Percentiles rank a stretch among this genome's conserved stretches.
These are phyloP conservation scores for Halichoeres trimaculatus DNA, from an alignment of 2,113 vertebrate species.

Conservation along the genomic window DNA sequence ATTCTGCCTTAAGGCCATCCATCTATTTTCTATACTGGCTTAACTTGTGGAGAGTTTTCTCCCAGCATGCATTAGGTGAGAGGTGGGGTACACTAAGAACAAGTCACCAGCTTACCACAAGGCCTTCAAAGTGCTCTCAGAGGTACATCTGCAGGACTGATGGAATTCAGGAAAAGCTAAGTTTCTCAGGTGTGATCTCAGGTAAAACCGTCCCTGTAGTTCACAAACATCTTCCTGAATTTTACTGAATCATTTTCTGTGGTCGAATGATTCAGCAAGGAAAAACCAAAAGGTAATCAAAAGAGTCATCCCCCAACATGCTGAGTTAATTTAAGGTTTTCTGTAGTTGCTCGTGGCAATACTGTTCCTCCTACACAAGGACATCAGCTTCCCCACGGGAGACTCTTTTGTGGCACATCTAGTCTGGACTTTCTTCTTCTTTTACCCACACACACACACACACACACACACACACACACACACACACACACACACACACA, in stretches of 20 bases:
- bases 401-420: constrained; percentile 3
- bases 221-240: not conserved
- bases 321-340: constrained; percentile 27
- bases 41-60: not conserved
- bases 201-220: not conserved
- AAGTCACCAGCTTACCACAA: not conserved
- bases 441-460: not conserved
- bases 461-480: too few species aligned
- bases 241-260: constrained; percentile 1
- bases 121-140: not conserved
- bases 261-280: constrained; percentile 8
- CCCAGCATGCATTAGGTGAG: constrained; percentile 1
- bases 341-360: not conserved
- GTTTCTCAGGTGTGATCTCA: not conserved
- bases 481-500: too few species aligned
- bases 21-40: not conserved
- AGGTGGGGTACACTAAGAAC: not conserved
- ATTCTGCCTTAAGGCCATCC: not conserved
- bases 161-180: not conserved
- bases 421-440: not conserved
- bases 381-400: constrained; percentile 6
- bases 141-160: not conserved
- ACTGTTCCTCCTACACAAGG: constrained; percentile 32
- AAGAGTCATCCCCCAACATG: constrained; percentile 28
- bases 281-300: constrained; percentile 45